phyloP scores from a whole-genome alignment of 2,888 invertebrate species.

The Lysandra bellargus region DNA sequence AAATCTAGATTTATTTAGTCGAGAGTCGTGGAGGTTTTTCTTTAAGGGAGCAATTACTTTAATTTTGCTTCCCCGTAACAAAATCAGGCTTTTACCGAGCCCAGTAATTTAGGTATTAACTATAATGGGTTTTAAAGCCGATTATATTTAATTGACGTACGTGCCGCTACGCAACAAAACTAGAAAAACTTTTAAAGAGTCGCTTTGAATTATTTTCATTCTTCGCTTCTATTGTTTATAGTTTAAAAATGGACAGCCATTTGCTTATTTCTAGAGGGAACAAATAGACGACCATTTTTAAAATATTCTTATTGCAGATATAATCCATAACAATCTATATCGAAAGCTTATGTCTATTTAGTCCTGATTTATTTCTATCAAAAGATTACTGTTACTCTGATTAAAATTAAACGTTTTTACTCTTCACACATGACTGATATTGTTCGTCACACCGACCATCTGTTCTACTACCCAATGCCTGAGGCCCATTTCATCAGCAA shows the following conservation, averaged over 20 bases:
- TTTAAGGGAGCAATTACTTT: conserved; percentile 15
- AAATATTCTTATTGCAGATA: too few species aligned
- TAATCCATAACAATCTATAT: too few species aligned
- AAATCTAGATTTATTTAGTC: neutral
- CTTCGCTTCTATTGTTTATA: neutral
- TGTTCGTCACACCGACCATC: neutral
- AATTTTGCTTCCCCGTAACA: conserved; percentile 18
- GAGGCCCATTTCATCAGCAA: neutral
- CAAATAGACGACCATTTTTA: too few species aligned
- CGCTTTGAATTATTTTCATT: neutral
- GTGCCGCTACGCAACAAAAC: neutral
- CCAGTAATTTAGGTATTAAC: conserved; percentile 27
- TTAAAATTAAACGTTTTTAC: neutral
- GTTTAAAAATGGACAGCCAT: neutral
- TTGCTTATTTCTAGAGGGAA: too few species aligned
- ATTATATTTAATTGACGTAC: conserved; percentile 27
- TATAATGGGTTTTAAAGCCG: conserved; percentile 29
- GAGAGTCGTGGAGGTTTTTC: conserved; percentile 4
- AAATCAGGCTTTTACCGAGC: conserved; percentile 25
- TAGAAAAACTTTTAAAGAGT: neutral
- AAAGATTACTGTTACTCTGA: neutral
- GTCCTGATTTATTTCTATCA: neutral
- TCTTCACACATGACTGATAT: neutral
- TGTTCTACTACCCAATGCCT: conserved; percentile 2
- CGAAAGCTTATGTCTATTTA: too few species aligned